Conservation (phyloP, 2,113 vertebrate species). For the Pipra filicauda region DNA sequence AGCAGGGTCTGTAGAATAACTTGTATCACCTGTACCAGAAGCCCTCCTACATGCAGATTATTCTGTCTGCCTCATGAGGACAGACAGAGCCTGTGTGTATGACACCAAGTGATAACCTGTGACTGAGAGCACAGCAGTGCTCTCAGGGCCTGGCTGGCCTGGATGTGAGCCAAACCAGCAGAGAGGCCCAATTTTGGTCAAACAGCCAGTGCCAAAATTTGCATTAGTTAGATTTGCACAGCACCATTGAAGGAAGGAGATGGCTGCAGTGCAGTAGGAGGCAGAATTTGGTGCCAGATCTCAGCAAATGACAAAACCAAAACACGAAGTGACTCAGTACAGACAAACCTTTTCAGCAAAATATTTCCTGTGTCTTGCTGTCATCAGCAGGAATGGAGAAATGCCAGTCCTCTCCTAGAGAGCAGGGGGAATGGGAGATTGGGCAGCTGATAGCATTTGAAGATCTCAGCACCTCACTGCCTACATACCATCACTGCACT, state of each 20-base stretch:
- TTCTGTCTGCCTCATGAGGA: background rate
- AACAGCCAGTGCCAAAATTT: background rate
- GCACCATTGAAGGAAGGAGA: background rate
- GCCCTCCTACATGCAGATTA: background rate
- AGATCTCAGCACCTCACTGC: background rate
- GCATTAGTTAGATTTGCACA: background rate
- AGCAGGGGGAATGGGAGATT: background rate
- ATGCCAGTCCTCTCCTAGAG: background rate
- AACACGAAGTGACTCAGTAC: background rate
- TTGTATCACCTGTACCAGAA: background rate
- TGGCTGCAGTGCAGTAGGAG: background rate
- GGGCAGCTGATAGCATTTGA: background rate
- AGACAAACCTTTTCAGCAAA: background rate
- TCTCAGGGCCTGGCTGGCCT: background rate
- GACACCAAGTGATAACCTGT: background rate
- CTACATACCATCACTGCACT: background rate
- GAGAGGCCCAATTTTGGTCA: background rate
- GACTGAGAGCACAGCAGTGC: background rate
- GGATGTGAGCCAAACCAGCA: background rate
- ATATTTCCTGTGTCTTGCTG: background rate
- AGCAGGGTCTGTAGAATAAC: background rate
- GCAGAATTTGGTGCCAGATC: background rate
- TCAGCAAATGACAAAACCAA: conserved; percentile 5
- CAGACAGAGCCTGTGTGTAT: background rate
- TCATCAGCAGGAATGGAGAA: background rate